Evolutionary conservation across 2,797 vertebrate species (phyloP), one percentile per base, ranked within the genome.

Genomic region (Arrhamphus sclerolepis): DNA sequence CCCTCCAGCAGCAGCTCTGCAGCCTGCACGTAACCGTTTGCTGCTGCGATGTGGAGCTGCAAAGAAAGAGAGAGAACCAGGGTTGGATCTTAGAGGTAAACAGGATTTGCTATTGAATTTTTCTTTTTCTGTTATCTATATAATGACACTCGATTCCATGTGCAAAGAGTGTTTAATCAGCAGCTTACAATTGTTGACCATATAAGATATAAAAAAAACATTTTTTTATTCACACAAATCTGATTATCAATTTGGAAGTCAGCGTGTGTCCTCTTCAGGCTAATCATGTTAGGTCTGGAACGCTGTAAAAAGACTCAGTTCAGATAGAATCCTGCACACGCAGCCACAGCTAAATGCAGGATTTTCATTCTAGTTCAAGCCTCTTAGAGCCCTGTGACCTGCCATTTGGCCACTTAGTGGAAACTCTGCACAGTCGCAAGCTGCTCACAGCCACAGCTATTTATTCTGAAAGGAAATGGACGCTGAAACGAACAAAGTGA

Each of bases 1-100:
- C 94, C 95, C 86, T 98, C 97, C 68, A 99, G 92, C 21, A 99
- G 94, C 58, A 94, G 91, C 90, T 99, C 97, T 28, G 96, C 93
- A 46, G 95, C 96, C 84, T 97, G 95, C 49, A 94, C 89, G 52
- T 95, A 99, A 61, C 97, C 97, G 16, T 97, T 96, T 34, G 97
- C 97, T 51, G 96, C 96, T 43, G 96, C 83, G 55, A 98, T 94
- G 80, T 99, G 97, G 70, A 99, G 91, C 97, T 98, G 80, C 48
- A 70, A 59, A 44, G 38, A 19, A 49, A 63, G 51, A 70, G 56
- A n/a, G 60, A 18, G 29, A 34, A 54, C 43, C 68, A 50, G 40
- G 16, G 34, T 20, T 34, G 1, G 10, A 14, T 63, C 55, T 59
- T 0, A 66, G 51, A 39, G 49, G 18, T n/a, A 39, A 39, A 57